Evolutionary conservation across 2,888 invertebrate genomes (phyloP), one percentile per base, ranked within the genome.

Genomic region (Tetragonisca angustula): DNA sequence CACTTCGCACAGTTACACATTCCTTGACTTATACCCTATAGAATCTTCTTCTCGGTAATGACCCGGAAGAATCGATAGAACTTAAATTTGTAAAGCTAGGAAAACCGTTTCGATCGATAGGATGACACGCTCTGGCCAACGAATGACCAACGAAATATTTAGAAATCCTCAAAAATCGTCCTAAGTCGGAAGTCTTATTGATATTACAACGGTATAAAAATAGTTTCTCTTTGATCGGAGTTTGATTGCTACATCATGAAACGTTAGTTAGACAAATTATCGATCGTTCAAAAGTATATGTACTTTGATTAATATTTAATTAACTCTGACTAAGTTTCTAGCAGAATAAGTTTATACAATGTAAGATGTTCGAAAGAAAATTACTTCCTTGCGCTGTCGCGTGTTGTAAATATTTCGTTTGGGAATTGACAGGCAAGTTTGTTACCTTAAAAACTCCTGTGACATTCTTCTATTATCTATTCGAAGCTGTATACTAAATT

Each of bases 61-160:
- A 90, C 87, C 85, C 79, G 62, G 76, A 74, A 43, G 49, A 90
- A 92, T 93, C 93, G 86, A 93, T 93, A 90, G 71, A 61, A 84
- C 81, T 85, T 89, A 82, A 91, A 91, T 92, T 91, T 76, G 88
- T 91, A 85, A 92, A 87, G 76, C 83, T 78, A 79, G 79, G 84
- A 83, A 87, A 91, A 86, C 84, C 82, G 83, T 79, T 52, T 52
- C 84, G 87, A 67, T 90, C 90, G 83, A 89, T 90, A 89, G 43
- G 56, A 71, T 67, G 81, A 77, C 78, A 75, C 62, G 50, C 27
- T 36, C n/a, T 24, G 50, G 17, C n/a, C 75, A 43, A 43, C 43
- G 73, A 81, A 74, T 15, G 67, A 67, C 56, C 27, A 19, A n/a
- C 65, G 50, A 73, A 76, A 76, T 80, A 72, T 69, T 52, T 17